Conservation (phyloP, 92 coral and sea anemone genomes). For the Porites lobata region DNA sequence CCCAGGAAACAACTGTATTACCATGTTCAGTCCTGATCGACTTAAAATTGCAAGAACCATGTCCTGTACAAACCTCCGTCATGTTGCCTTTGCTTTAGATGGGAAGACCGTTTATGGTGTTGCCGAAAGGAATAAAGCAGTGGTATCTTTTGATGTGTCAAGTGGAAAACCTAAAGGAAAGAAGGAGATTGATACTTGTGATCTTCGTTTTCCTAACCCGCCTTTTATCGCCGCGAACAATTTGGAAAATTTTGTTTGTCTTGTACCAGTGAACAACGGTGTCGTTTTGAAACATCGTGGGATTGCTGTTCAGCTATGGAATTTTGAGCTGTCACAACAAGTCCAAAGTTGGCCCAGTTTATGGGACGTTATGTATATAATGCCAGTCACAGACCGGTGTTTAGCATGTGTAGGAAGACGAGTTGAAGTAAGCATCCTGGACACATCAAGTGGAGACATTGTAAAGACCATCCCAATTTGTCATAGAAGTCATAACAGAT, state of each 20-base stretch:
- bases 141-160: neutral
- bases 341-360: conserved; percentile 2
- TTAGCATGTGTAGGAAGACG: neutral
- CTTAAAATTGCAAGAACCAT: neutral
- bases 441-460: neutral
- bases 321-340: conserved; percentile 33
- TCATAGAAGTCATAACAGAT: too few relatives aligned
- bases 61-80: neutral
- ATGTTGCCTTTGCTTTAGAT: neutral
- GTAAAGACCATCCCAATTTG: neutral
- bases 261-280: conserved; percentile 18
- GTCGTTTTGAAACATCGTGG: neutral
- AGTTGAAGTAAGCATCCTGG: conserved; percentile 4
- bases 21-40: neutral
- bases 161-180: neutral
- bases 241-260: too few relatives aligned
- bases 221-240: neutral
- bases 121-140: neutral
- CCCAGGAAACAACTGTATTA: neutral
- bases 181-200: too few relatives aligned
- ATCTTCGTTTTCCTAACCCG: too few relatives aligned
- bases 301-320: conserved; percentile 35
- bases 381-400: conserved; percentile 21
- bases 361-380: neutral
- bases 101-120: neutral